Percentiles rank a stretch among this genome's conserved stretches.
Evolutionary conservation across 2,113 vertebrate genomes (phyloP).

Genomic region (Nycticorax nycticorax): DNA sequence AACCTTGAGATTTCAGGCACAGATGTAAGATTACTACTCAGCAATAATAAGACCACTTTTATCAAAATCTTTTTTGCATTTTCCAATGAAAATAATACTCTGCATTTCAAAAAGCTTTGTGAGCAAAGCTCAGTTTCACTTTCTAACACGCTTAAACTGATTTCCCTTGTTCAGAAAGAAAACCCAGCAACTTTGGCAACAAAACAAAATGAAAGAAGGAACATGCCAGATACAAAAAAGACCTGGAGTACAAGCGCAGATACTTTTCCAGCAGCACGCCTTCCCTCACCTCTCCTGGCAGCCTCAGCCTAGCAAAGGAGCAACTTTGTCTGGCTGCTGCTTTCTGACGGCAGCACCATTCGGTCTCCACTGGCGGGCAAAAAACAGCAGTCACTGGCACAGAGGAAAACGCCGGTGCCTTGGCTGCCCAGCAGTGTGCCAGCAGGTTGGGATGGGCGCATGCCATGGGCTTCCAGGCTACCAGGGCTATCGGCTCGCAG

Average conservation of each 20-base stretch:
- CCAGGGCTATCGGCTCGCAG: fast-evolving
- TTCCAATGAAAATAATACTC: neutral
- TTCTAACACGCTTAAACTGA: neutral
- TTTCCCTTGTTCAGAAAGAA: neutral
- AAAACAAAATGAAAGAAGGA: neutral
- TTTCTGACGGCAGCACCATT: neutral
- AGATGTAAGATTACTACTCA: neutral
- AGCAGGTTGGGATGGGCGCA: fast-evolving
- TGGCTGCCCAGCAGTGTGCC: neutral
- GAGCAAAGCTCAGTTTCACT: neutral
- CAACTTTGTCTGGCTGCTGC: neutral
- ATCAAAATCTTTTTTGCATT: neutral
- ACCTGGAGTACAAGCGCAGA: neutral
- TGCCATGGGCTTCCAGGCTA: neutral
- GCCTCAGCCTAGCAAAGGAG: neutral
- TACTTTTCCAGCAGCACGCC: neutral
- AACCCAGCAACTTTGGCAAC: neutral
- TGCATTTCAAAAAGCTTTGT: neutral
- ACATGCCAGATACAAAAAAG: neutral
- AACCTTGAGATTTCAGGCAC: neutral
- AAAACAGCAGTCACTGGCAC: neutral
- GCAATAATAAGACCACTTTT: neutral
- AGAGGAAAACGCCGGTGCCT: neutral
- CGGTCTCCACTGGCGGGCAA: neutral
- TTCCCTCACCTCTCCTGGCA: neutral